phyloP scores from a whole-genome alignment of 2,113 vertebrate genomes.

The Benthochromis sp. region DNA sequence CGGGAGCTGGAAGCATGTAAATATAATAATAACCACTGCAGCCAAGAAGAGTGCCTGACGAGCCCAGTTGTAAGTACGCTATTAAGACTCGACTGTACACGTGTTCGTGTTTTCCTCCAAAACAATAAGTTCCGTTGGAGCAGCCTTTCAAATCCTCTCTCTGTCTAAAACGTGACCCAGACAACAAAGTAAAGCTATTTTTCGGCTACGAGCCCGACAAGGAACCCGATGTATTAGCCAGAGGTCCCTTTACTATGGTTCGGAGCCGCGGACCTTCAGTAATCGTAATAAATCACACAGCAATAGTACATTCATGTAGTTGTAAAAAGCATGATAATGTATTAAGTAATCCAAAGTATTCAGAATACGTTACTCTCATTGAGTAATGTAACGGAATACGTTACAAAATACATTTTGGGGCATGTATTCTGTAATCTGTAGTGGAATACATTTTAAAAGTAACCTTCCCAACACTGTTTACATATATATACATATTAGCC shows the following conservation, averaged over 20 bases:
- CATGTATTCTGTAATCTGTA: not conserved
- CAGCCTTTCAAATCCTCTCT: fast-evolving
- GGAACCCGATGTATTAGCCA: not conserved
- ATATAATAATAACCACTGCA: not conserved
- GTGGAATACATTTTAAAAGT: not conserved
- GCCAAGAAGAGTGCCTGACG: fast-evolving
- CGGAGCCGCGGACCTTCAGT: not conserved
- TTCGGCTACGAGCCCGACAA: fast-evolving
- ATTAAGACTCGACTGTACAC: not conserved
- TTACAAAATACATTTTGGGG: not conserved
- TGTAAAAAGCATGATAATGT: fast-evolving
- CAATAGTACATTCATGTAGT: not conserved
- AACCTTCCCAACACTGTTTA: not conserved
- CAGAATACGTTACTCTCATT: not conserved
- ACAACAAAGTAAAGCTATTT: not conserved
- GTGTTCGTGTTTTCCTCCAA: not conserved
- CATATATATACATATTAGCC: not conserved
- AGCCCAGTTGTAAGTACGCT: not conserved
- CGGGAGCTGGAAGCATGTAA: no score
- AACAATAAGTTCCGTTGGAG: fast-evolving
- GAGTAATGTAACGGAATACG: not conserved
- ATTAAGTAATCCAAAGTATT: not conserved
- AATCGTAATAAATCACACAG: fast-evolving
- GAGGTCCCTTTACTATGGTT: fast-evolving
- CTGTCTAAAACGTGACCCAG: not conserved